Conservation (phyloP, 2,113 vertebrate species). For the Copsychus sechellarum region DNA sequence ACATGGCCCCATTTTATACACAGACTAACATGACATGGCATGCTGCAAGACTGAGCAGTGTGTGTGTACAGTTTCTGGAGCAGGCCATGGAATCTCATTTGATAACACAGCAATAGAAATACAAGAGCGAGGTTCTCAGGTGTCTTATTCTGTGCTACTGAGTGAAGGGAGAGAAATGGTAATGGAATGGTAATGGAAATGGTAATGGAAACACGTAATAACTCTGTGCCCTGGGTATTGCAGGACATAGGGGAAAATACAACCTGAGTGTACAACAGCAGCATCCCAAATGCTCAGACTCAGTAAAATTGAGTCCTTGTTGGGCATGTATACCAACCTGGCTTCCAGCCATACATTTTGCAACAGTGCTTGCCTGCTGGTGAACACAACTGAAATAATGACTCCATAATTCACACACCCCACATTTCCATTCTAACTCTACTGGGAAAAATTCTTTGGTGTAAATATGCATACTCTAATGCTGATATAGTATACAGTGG, state of each 20-base stretch:
- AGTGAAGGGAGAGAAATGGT: neutral
- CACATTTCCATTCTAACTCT: neutral
- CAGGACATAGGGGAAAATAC: neutral
- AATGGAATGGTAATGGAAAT: no score
- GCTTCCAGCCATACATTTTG: neutral
- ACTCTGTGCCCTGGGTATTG: neutral
- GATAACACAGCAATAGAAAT: neutral
- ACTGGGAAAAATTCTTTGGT: neutral
- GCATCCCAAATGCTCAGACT: neutral
- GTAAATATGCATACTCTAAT: neutral
- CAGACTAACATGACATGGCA: neutral
- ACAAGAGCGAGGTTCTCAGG: fast-evolving
- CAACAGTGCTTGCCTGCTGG: neutral
- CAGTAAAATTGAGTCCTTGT: neutral
- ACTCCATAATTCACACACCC: neutral
- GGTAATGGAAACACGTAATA: neutral
- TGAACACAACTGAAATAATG: neutral
- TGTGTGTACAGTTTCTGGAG: neutral
- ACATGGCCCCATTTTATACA: neutral
- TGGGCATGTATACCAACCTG: neutral
- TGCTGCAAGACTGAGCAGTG: neutral
- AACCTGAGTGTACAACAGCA: neutral
- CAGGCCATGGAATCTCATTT: neutral
- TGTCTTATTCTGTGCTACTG: neutral
- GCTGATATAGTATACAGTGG: neutral